Conservation (phyloP, 2,888 invertebrate genomes). For the Sinhomidia bicolor region DNA sequence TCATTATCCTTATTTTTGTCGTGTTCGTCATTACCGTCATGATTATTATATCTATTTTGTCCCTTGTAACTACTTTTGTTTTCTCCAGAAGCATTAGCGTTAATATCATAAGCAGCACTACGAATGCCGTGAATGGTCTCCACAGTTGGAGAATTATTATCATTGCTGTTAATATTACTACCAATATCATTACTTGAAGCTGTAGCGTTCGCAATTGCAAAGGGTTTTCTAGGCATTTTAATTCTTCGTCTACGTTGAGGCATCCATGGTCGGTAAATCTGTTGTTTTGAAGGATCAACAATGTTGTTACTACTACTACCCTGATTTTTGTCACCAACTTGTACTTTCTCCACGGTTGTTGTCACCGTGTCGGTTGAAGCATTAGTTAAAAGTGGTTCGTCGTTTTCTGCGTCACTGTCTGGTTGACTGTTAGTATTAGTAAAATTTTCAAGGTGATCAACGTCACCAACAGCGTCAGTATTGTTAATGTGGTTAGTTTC, state of each 20-base stretch:
- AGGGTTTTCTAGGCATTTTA: conserved; percentile 29
- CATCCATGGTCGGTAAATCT: conserved; percentile 44
- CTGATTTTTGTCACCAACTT: conserved; percentile 12
- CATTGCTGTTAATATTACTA: not conserved
- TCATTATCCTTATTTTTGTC: not conserved
- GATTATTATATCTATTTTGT: not conserved
- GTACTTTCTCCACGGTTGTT: conserved; percentile 19
- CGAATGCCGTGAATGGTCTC: not conserved
- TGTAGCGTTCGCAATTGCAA: not conserved
- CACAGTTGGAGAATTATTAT: not conserved
- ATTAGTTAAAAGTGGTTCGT: conserved; percentile 46
- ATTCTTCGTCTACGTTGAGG: conserved; percentile 54
- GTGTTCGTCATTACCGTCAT: not conserved
- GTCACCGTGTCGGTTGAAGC: conserved; percentile 41
- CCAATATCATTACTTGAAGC: conserved; percentile 31
- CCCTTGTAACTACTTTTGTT: not conserved
- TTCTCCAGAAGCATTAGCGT: conserved; percentile 43
- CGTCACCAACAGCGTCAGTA: not conserved
- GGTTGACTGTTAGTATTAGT: conserved; percentile 8
- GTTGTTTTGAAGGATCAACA: not conserved
- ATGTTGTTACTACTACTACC: conserved; percentile 3
- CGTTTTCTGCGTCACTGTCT: not conserved
- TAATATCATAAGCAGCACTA: conserved; percentile 28
- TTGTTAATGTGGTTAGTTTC: conserved; percentile 47
- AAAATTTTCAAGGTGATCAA: not conserved